Conservation (phyloP, 2,888 invertebrate genomes). For the Dicyrtomina minuta region DNA sequence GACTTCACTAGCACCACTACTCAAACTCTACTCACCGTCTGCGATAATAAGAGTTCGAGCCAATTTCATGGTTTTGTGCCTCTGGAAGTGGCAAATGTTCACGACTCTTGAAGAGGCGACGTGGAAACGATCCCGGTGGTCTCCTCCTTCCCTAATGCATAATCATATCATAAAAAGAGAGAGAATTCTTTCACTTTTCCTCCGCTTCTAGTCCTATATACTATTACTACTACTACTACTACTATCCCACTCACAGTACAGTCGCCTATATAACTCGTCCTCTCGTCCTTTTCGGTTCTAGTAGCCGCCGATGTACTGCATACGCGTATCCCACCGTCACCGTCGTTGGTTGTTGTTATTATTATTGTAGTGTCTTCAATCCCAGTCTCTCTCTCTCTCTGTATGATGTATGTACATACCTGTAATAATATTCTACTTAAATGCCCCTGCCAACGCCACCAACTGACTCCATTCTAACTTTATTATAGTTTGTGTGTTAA, state of each 20-base stretch:
- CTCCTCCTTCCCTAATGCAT: conserved; percentile 25
- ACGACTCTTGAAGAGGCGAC: conserved; percentile 22
- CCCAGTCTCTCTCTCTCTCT: background rate
- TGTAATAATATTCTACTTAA: background rate
- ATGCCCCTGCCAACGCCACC: background rate
- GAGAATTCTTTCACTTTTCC: conserved; percentile 18
- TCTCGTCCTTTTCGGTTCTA: too few species aligned
- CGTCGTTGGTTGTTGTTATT: too few species aligned
- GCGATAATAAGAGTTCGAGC: conserved; percentile 24
- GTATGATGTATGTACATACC: background rate
- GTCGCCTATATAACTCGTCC: background rate
- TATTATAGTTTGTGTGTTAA: background rate
- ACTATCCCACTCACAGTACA: background rate
- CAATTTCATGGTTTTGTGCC: conserved; percentile 41
- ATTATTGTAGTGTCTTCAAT: background rate
- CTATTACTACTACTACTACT: background rate
- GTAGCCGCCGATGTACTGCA: too few species aligned
- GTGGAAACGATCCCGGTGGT: conserved; percentile 38
- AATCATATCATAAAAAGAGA: conserved; percentile 23
- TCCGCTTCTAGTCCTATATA: background rate
- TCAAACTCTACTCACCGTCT: conserved; percentile 15
- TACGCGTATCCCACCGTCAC: background rate
- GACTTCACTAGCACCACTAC: too few species aligned
- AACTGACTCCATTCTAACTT: background rate
- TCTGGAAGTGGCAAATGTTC: conserved; percentile 36